These are phyloP conservation scores for Catostylus mosaicus DNA, from an alignment of 30 jellyfish, hydroid and myxozoan genomes.

Conservation along the genomic window DNA sequence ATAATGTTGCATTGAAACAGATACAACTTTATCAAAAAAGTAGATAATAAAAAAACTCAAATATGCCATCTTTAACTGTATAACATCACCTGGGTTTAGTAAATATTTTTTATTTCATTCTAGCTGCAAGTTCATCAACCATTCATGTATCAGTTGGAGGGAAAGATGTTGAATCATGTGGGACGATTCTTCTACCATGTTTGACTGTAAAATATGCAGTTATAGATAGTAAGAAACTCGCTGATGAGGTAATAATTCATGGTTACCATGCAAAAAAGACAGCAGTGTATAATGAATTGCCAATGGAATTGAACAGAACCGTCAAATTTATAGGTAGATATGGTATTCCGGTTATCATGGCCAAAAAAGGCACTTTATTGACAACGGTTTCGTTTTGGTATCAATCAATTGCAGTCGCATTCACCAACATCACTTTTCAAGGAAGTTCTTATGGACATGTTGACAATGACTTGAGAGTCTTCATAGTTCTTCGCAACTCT, in stretches of 20 bases:
- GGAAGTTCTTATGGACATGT: neutral
- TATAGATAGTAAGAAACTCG: neutral
- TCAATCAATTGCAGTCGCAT: neutral
- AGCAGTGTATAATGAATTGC: neutral
- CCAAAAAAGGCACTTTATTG: neutral
- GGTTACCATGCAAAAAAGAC: neutral
- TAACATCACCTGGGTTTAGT: too few relatives aligned
- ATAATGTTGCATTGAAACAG: too few relatives aligned
- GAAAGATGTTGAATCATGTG: neutral
- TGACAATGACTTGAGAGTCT: neutral
- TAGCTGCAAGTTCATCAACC: neutral
- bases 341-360: neutral
- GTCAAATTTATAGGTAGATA: neutral
- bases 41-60: too few relatives aligned
- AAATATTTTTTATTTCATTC: neutral
- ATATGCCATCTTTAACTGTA: too few relatives aligned
- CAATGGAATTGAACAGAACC: neutral
- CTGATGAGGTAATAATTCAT: neutral
- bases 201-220: neutral
- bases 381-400: neutral
- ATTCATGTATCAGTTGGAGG: constrained; percentile 4
- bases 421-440: neutral
- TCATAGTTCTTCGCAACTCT: neutral
- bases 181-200: constrained; percentile 3
- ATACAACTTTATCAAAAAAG: too few relatives aligned